These are phyloP conservation scores for Passer montanus DNA, from an alignment of 2,113 vertebrate species.

Conservation along the genomic window DNA sequence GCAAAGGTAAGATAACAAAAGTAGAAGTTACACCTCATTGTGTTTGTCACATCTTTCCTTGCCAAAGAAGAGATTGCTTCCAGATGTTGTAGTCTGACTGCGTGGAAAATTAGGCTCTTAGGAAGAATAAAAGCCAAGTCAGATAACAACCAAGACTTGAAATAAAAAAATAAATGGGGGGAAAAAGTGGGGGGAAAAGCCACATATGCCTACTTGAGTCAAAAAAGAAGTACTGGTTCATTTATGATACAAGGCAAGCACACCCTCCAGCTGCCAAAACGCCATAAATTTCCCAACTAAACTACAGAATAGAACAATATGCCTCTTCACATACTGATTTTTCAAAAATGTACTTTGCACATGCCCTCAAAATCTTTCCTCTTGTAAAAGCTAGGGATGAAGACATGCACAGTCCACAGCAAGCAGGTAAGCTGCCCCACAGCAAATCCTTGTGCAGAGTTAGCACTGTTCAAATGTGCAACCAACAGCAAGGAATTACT, in stretches of 20 bases:
- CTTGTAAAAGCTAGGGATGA: neutral
- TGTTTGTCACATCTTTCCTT: neutral
- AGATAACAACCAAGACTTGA: constrained; percentile 1
- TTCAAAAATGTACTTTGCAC: neutral
- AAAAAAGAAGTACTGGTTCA: neutral
- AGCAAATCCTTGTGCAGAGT: neutral
- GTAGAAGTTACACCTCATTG: constrained; percentile 22
- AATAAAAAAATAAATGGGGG: neutral
- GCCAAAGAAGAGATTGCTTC: constrained; percentile 51
- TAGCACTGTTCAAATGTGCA: neutral
- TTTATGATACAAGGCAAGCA: neutral
- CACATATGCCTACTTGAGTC: neutral
- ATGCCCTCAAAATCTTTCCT: neutral
- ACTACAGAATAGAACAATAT: neutral
- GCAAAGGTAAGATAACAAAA: constrained; percentile 25
- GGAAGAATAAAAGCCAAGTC: constrained; percentile 49
- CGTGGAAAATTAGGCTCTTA: constrained; percentile 3
- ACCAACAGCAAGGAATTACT: neutral
- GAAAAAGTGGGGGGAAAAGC: fast-evolving
- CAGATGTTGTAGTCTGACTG: constrained; percentile 54
- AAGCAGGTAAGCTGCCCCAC: neutral
- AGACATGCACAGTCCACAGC: neutral
- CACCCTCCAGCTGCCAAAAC: neutral
- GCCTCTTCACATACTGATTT: neutral
- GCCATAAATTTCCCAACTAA: neutral